phyloP scores from a whole-genome alignment of 2,113 vertebrate species.

The Oryzias celebensis region DNA sequence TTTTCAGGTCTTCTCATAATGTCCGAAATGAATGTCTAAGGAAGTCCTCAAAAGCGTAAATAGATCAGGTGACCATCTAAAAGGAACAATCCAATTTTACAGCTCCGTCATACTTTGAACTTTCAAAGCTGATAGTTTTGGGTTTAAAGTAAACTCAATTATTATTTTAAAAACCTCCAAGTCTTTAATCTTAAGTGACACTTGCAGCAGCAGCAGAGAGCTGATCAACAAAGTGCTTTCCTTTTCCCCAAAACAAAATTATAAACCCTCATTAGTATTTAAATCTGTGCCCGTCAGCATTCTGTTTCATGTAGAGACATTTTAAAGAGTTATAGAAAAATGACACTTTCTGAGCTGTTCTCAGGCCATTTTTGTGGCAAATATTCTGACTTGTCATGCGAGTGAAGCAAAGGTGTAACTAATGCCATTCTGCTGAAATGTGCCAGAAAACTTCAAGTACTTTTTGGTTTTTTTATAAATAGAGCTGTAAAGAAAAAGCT shows the following conservation, averaged over 20 bases:
- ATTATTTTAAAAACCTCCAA: not conserved
- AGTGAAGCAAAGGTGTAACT: not conserved
- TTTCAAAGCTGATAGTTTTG: not conserved
- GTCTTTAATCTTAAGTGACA: not conserved
- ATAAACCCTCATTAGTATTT: conserved; percentile 26
- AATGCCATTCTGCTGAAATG: no score
- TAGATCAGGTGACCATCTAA: not conserved
- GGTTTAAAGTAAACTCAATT: not conserved
- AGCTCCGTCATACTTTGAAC: not conserved
- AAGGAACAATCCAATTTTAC: not conserved
- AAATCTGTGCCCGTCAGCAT: conserved; percentile 6
- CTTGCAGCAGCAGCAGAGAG: conserved; percentile 2
- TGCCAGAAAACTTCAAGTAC: no score
- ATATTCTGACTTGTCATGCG: not conserved
- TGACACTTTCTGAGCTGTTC: conserved; percentile 5
- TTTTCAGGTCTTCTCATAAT: no score
- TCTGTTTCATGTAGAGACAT: conserved; percentile 13
- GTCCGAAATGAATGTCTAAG: no score
- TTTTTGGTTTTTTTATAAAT: no score
- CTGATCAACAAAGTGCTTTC: conserved; percentile 1
- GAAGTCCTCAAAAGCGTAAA: no score
- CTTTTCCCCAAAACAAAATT: conserved; percentile 18
- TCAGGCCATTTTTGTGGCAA: not conserved
- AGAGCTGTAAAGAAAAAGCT: no score
- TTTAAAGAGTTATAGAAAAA: conserved; percentile 1